Percentiles rank a stretch among this genome's conserved stretches.
Evolutionary conservation across 2,888 invertebrate genomes (phyloP).

Genomic region (Leucophora obtusa): DNA sequence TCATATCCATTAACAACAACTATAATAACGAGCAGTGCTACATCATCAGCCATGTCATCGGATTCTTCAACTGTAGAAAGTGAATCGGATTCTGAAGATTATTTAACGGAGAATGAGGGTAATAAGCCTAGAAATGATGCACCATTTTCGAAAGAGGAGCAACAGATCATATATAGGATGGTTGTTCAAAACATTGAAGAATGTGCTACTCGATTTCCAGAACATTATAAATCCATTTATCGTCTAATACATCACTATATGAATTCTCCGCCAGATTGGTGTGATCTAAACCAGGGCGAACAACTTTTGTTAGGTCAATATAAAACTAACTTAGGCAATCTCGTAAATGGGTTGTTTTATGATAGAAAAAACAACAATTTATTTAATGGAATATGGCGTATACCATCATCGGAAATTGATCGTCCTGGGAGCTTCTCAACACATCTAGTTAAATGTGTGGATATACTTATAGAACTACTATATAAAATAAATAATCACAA

Average conservation of each 20-base stretch:
- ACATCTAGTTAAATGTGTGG: conserved; percentile 92
- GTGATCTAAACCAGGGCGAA: conserved; percentile 72
- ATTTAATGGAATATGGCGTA: conserved; percentile 96
- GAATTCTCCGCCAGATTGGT: conserved; percentile 79
- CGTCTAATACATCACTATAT: conserved; percentile 91
- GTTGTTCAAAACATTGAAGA: conserved; percentile 90
- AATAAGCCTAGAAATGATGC: conserved; percentile 67
- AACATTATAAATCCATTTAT: conserved; percentile 95
- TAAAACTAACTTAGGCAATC: conserved; percentile 83
- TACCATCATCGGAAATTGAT: conserved; percentile 93
- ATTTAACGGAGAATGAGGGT: too few relatives aligned
- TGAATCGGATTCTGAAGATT: conserved; percentile 79
- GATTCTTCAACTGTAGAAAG: conserved; percentile 79
- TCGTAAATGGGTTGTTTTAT: conserved; percentile 89
- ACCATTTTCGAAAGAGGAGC: conserved; percentile 67
- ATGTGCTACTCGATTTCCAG: conserved; percentile 90
- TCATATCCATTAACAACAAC: not conserved
- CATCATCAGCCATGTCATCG: conserved; percentile 77
- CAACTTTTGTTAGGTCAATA: conserved; percentile 86
- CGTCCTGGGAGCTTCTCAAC: conserved; percentile 94
- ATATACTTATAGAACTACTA: conserved; percentile 89
- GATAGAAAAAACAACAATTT: conserved; percentile 92
- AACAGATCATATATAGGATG: conserved; percentile 81
- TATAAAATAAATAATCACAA: conserved; percentile 89
- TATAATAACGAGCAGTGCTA: conserved; percentile 73